Conservation (phyloP, 2,113 vertebrate species). For the Nannospalax galili region DNA sequence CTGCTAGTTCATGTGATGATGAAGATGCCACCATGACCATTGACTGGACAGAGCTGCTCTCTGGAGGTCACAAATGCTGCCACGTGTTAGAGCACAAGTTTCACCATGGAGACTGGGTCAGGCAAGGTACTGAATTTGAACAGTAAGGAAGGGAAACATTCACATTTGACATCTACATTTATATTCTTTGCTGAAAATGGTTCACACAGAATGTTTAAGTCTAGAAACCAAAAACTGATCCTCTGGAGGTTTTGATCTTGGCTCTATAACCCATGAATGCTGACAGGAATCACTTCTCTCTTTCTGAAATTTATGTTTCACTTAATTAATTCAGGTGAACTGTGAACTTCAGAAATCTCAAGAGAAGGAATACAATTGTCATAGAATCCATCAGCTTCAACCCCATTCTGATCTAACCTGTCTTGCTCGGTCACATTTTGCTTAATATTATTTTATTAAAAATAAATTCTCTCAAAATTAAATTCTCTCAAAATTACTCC, state of each 20-base stretch:
- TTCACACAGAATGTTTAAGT: conserved; percentile 32
- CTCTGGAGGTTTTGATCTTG: conserved; percentile 21
- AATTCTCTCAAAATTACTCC: neutral
- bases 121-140: conserved; percentile 85
- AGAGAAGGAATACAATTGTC: conserved; percentile 26
- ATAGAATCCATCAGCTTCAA: conserved; percentile 35
- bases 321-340: conserved; percentile 43
- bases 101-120: conserved; percentile 88
- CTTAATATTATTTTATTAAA: too few relatives aligned
- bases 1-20: conserved; percentile 70
- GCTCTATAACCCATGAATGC: neutral
- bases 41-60: conserved; percentile 87
- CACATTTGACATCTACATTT: neutral
- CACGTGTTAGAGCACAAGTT: conserved; percentile 83
- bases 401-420: neutral
- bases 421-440: neutral
- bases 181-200: conserved; percentile 36
- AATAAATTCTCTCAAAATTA: neutral
- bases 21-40: conserved; percentile 82
- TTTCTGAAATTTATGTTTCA: conserved; percentile 29
- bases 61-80: conserved; percentile 87
- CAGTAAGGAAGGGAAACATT: neutral
- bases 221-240: conserved; percentile 39
- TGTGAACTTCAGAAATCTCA: conserved; percentile 27
- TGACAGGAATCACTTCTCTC: conserved; percentile 6